Evolutionary conservation across 2,888 invertebrate genomes (phyloP).

Genomic region (Schizaphis graminum): DNA sequence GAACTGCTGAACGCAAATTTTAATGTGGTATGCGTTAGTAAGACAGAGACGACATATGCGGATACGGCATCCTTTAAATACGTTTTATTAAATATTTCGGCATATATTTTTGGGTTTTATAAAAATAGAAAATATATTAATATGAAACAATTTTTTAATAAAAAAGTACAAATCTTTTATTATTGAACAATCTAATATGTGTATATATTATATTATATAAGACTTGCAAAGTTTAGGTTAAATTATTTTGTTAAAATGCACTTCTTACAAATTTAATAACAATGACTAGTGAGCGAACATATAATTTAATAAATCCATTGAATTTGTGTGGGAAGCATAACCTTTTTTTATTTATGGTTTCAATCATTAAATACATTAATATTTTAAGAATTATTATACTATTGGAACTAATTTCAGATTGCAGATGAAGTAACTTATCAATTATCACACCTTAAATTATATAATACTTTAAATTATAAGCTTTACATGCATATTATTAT

Average conservation of each 20-base stretch:
- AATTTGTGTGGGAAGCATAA: conserved; percentile 36
- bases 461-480: neutral
- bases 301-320: neutral
- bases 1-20: too few species aligned
- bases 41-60: too few species aligned
- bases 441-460: neutral
- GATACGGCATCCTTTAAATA: neutral
- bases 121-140: neutral
- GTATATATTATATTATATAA: neutral
- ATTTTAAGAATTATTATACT: neutral
- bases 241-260: neutral
- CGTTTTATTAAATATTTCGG: neutral
- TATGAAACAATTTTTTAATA: neutral
- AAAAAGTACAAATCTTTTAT: neutral
- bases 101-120: neutral
- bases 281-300: neutral
- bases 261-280: neutral
- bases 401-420: conserved; percentile 26
- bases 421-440: neutral
- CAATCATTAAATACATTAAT: neutral
- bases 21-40: too few species aligned
- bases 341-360: conserved; percentile 18
- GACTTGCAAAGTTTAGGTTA: neutral
- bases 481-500: neutral
- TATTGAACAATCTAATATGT: neutral